Evolutionary conservation across 2,113 vertebrate genomes (phyloP), one percentile per base, ranked within the genome.

Genomic region (Abramis brama): DNA sequence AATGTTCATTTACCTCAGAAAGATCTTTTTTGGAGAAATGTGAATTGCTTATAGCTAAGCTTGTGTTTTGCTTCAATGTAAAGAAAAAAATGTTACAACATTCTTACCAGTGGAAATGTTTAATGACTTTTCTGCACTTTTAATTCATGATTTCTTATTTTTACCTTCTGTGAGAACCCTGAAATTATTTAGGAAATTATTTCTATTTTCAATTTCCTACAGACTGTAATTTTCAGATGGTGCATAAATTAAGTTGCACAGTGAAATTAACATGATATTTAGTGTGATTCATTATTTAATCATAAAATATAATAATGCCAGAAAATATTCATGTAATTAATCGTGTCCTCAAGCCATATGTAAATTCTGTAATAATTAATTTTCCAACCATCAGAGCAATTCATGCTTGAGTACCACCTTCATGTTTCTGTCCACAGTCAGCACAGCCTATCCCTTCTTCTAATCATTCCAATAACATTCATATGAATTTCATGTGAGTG

Each of bases 281-380:
- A 73, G 10, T n/a, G 68, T n/a, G 4, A 73, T 73, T 23, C 10
- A 73, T 71, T 71, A 43, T 39, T 71, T 12, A 23, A 43, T 23
- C 19, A 57, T 57, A 57, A 50, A 50, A 50, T 50, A 2, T 36
- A 70, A 71, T 12, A n/a, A 73, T 73, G 30, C 1, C 10, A 71
- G 39, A n/a, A 71, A 12, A 71, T n/a, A 71, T 71, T 71, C 4
- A n/a, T 73, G 36, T 43, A 43, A 73, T 73, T 73, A 73, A 43
- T 43, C 21, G n/a, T 73, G 36, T 39, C 36, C 36, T 43, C 70
- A 43, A 43, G 10, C 21, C 21, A 73, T 43, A 73, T 73, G 70
- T 43, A 73, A 73, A 73, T 73, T n/a, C 36, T 10, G 11, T 43
- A 71, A 39, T 73, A 12, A 43, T 10, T 13, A 2, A 73, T 73